These are phyloP conservation scores for Notoglanidium macrostoma DNA, from an alignment of 2,797 vertebrate species.

Conservation along the genomic window DNA sequence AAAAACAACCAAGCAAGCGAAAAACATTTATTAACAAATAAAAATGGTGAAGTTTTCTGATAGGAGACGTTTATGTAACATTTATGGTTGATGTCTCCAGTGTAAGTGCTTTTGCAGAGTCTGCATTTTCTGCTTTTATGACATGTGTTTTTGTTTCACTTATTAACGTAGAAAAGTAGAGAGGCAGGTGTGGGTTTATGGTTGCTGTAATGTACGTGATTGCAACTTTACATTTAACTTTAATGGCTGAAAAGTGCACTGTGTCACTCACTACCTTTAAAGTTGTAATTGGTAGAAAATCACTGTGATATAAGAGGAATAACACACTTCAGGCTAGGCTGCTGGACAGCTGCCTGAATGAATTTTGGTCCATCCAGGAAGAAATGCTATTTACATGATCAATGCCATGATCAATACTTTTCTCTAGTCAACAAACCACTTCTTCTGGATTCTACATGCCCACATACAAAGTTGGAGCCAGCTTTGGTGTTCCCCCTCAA, in stretches of 20 bases:
- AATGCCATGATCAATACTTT: background rate
- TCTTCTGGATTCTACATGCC: background rate
- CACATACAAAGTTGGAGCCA: background rate
- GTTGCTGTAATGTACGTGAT: background rate
- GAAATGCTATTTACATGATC: background rate
- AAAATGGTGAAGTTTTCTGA: background rate
- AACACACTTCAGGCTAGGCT: background rate
- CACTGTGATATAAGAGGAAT: background rate
- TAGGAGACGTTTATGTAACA: background rate
- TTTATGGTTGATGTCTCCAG: background rate
- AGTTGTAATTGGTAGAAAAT: background rate
- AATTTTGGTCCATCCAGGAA: background rate
- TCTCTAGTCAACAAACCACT: background rate
- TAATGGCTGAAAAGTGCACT: background rate
- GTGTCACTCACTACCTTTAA: background rate
- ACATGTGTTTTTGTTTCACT: background rate
- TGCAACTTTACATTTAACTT: background rate
- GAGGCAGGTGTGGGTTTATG: background rate
- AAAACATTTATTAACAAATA: background rate
- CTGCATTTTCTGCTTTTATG: background rate
- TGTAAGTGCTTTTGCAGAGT: background rate
- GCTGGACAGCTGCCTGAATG: too few relatives aligned
- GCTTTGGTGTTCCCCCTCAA: background rate
- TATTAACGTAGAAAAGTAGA: background rate
- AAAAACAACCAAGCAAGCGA: background rate